Conservation (phyloP, 2,113 vertebrate genomes). For the Odobenus rosmarus region DNA sequence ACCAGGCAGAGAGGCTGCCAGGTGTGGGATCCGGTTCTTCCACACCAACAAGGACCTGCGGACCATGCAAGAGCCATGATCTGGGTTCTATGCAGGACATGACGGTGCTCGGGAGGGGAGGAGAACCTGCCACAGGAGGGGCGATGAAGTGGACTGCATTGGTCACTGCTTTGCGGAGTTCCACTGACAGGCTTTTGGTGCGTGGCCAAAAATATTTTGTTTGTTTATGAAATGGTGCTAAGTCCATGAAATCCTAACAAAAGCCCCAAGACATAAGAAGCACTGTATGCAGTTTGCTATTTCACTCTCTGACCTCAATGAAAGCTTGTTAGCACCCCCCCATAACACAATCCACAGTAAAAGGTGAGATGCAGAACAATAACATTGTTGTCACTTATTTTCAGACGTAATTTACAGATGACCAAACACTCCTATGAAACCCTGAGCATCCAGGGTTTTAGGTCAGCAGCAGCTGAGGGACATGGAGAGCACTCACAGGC, state of each 20-base stretch:
- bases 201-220: not conserved
- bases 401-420: not conserved
- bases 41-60: accelerated
- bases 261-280: not conserved
- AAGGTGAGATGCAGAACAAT: not conserved
- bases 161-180: accelerated
- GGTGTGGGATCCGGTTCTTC: not conserved
- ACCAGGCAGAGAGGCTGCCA: accelerated
- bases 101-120: not conserved
- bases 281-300: not conserved
- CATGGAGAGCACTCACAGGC: accelerated
- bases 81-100: accelerated
- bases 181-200: accelerated
- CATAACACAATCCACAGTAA: too few relatives aligned
- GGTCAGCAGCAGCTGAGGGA: not conserved
- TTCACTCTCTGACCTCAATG: not conserved
- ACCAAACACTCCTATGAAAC: not conserved
- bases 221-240: not conserved
- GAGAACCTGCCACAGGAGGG: accelerated
- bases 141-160: accelerated
- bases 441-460: too few relatives aligned
- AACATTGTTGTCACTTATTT: not conserved
- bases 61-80: not conserved
- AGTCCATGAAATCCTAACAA: not conserved
- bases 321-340: not conserved